Evolutionary conservation across 2,113 vertebrate genomes (phyloP), one percentile per base, ranked within the genome.

Genomic region (Zootoca vivipara): DNA sequence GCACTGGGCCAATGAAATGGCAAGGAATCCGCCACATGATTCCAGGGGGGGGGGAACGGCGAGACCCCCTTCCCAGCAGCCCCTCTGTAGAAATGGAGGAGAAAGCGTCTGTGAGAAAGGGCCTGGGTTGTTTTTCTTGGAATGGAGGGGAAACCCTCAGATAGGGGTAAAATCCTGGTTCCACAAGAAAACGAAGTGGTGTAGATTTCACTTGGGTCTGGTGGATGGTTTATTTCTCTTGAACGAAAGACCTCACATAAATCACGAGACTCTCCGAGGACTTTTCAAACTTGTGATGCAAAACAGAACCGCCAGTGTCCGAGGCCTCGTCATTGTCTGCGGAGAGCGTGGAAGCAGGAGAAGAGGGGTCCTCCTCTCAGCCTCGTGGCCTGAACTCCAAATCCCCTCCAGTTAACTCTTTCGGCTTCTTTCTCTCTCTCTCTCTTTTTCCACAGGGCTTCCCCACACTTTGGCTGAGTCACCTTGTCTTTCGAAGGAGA

Each of bases 101-200:
- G 91, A 94, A 92, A 90, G 78, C 33, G 90, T 90, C 92, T 95
- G 92, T 92, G 94, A 91, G 94, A 93, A 78, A 89, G 92, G 91
- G 90, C 84, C 85, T 75, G 70, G 62, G 78, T 81, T 96, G 95
- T 96, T 96, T 95, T 95, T 95, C 95, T 96, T 96, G 95, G 95
- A 96, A 93, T 89, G 90, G 82, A 92, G 89, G 0, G 86, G 85
- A 95, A 83, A 91, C 92, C 94, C 94, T 95, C 95, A 87, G 94
- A 95, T 95, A 95, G 92, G 93, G 94, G 92, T 95, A 95, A 96
- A 95, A 95, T 95, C 92, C 95, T 95, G 95, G 94, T 96, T 94
- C 95, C 92, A 94, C 95, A 93, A 94, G 80, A 95, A 95, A 96
- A 95, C 86, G 88, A 93, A 95, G 90, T 90, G 94, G 95, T 96